Conservation (phyloP, 2,113 vertebrate genomes). For the Asarcornis scutulata region DNA sequence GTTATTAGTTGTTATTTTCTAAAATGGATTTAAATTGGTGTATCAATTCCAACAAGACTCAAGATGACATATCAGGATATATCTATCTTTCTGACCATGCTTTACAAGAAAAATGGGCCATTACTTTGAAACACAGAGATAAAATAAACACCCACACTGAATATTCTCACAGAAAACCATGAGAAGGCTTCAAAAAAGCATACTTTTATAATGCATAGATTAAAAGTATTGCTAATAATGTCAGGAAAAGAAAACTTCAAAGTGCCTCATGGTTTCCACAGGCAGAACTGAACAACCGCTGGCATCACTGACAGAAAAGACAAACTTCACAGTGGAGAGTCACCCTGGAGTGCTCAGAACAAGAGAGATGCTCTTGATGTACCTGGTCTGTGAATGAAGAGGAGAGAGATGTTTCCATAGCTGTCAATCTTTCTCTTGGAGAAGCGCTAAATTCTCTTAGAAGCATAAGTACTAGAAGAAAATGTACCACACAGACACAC, state of each 20-base stretch:
- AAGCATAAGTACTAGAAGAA: background rate
- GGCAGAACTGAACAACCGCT: conserved; percentile 6
- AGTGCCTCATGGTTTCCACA: background rate
- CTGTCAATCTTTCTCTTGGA: background rate
- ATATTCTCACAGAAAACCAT: background rate
- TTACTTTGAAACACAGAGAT: background rate
- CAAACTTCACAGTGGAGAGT: conserved; percentile 35
- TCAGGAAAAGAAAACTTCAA: conserved; percentile 20
- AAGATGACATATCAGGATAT: background rate
- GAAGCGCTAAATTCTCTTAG: background rate
- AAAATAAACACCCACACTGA: background rate
- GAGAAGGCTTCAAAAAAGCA: background rate
- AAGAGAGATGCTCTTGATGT: background rate
- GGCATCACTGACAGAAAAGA: background rate
- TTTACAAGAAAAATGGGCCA: background rate
- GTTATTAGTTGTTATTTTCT: background rate
- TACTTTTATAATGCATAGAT: background rate
- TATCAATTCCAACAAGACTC: background rate
- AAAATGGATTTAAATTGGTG: background rate
- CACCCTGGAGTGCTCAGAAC: conserved; percentile 18
- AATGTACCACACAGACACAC: background rate
- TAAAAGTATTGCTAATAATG: background rate
- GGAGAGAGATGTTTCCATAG: background rate
- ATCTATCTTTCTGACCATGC: background rate
- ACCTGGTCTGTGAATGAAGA: background rate